These are phyloP conservation scores for Loris lydekkerianus DNA, from an alignment of 2,797 vertebrate genomes.

Conservation along the genomic window DNA sequence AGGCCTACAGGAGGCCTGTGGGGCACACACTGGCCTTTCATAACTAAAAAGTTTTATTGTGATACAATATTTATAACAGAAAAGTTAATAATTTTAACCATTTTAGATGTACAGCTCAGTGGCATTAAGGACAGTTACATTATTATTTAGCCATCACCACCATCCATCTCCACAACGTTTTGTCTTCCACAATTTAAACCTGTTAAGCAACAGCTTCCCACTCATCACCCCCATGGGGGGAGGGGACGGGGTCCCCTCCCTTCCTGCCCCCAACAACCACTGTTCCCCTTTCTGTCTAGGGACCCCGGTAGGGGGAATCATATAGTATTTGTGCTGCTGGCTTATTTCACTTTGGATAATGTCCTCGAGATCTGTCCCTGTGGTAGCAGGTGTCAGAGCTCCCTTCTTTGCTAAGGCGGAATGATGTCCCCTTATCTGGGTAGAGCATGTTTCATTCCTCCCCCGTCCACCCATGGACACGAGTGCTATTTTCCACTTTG, in stretches of 20 bases:
- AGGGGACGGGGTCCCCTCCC: no score
- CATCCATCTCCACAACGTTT: fast-evolving
- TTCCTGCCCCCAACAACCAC: fast-evolving
- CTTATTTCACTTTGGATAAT: fast-evolving
- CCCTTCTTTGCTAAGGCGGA: background rate
- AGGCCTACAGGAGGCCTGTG: fast-evolving
- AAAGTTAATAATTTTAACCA: background rate
- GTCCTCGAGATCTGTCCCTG: fast-evolving
- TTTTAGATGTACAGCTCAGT: fast-evolving
- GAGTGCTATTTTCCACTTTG: fast-evolving
- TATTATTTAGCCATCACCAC: fast-evolving
- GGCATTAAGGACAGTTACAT: fast-evolving
- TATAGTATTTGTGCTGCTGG: fast-evolving
- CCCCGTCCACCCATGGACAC: fast-evolving
- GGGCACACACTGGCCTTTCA: fast-evolving
- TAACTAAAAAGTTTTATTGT: background rate
- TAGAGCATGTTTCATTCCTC: fast-evolving
- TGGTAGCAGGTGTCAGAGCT: fast-evolving
- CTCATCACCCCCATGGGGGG: no score
- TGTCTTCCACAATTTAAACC: background rate
- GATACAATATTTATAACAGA: background rate
- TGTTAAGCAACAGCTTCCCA: fast-evolving
- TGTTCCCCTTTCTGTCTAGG: background rate
- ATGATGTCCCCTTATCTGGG: fast-evolving
- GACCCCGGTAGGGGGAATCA: fast-evolving